Base-by-base conservation (phyloP, 1,140 invertebrate genomes). In the Musca vetustissima region DNA sequence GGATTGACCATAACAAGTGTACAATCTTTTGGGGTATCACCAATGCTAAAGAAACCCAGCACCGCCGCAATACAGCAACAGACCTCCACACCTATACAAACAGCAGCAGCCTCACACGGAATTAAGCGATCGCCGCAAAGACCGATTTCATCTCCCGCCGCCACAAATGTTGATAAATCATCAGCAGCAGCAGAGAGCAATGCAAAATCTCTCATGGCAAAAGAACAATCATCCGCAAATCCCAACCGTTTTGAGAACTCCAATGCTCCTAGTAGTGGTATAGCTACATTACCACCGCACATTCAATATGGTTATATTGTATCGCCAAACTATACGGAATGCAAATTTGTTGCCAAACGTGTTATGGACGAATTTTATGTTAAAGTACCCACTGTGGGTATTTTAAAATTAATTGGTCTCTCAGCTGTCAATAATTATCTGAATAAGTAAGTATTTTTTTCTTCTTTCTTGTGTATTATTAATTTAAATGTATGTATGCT, bases 391-490 rank as follows among this genome's bases (percentile, higher is more conserved):
- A 17, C 15, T 4, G 48, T 57, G 2, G 66, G 66, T 17, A 67
- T 67, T 21, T 43, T 67, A 6, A 67, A 67, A n/a, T 48, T 67
- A 14, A 22, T 28, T 4, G 66, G 52, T 4, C 24, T 67, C 17
- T 3, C n/a, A 43, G 50, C 52, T 28, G 66, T 67, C 11, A 43
- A 67, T 24, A 67, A 57, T 47, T 67, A 67, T 59, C 36, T 67
- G 19, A 67, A 67, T 52, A 53, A 57, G 66, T 67, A 47, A 67
- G 66, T 67, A 28, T n/a, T n/a, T n/a, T n/a, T n/a, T n/a, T n/a
- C n/a, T n/a, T n/a, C n/a, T n/a, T n/a, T n/a, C n/a, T n/a, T n/a
- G n/a, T n/a, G n/a, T n/a, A n/a, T n/a, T n/a, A n/a, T n/a, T n/a
- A n/a, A n/a, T n/a, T n/a, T n/a, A n/a, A n/a, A n/a, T n/a, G n/a